A percentile compares a stretch with the other conserved stretches of the same genome.
phyloP scores from a whole-genome alignment of 2,113 vertebrate genomes.

The Pluvianellus socialis region DNA sequence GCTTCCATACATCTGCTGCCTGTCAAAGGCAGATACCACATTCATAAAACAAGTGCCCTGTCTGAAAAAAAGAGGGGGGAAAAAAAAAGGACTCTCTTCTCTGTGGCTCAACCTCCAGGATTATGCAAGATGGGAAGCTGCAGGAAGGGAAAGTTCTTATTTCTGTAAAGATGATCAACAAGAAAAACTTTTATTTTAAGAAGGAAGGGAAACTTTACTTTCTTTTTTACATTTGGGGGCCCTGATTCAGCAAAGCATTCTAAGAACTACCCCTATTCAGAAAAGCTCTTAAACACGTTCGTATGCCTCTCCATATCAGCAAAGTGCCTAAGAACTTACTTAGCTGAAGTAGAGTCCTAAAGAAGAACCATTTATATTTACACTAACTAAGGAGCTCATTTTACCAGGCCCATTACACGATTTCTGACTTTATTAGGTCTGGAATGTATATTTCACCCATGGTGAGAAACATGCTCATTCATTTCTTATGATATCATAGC shows the following conservation, averaged over 20 bases:
- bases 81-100: background rate
- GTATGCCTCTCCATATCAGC: background rate
- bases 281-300: background rate
- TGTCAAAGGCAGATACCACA: conserved; percentile 87
- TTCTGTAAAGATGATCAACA: background rate
- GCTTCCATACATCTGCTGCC: conserved; percentile 87
- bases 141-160: conserved; percentile 43
- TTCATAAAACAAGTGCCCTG: conserved; percentile 83
- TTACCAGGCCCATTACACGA: conserved; percentile 33
- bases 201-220: background rate
- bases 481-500: conserved; percentile 60
- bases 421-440: conserved; percentile 59
- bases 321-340: background rate
- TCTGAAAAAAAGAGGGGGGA: conserved; percentile 29
- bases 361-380: conserved; percentile 8
- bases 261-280: background rate
- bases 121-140: background rate
- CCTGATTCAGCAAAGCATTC: background rate
- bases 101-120: conserved; percentile 4
- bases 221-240: background rate
- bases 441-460: conserved; percentile 55
- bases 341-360: background rate
- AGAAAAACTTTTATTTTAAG: background rate
- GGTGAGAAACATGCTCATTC: conserved; percentile 52
- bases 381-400: conserved; percentile 1